These are phyloP conservation scores for Gallinago media DNA, from an alignment of 2,113 vertebrate species.

Conservation along the genomic window DNA sequence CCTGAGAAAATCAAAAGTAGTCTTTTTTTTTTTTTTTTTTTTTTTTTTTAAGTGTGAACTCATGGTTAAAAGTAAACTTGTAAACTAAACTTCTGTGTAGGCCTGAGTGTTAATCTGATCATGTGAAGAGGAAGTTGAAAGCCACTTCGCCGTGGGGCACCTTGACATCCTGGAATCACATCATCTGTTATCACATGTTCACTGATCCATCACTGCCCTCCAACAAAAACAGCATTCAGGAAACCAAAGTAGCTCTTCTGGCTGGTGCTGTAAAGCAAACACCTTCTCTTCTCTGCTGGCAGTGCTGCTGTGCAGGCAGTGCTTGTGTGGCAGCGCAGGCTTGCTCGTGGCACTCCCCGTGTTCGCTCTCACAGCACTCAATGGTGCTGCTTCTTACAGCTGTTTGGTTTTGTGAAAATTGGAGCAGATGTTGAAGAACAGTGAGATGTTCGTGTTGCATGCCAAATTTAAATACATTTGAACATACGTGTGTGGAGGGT, in stretches of 20 bases:
- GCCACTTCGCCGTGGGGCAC: not conserved
- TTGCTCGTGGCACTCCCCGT: not conserved
- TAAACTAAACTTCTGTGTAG: not conserved
- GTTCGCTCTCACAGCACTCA: not conserved
- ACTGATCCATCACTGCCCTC: slow-evolving; percentile 15
- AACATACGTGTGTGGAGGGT: fast-evolving
- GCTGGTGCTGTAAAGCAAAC: not conserved
- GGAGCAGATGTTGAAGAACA: not conserved
- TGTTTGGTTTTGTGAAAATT: not conserved
- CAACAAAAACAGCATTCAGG: slow-evolving; percentile 22
- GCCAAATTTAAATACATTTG: not conserved
- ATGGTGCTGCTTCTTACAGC: not conserved
- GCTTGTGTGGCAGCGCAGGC: not conserved
- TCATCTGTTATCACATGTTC: not conserved
- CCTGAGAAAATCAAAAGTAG: not conserved
- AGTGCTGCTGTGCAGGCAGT: not conserved
- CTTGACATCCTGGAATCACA: slow-evolving; percentile 23
- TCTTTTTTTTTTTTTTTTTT: fast-evolving
- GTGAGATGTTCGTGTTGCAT: not conserved
- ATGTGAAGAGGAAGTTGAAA: slow-evolving; percentile 23
- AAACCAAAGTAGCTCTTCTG: slow-evolving; percentile 3
- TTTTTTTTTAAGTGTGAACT: not conserved
- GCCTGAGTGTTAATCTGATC: not conserved
- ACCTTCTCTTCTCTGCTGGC: not conserved
- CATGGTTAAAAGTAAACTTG: not conserved